phyloP scores from a whole-genome alignment of 2,797 vertebrate species.

The Tarsius wallacei region DNA sequence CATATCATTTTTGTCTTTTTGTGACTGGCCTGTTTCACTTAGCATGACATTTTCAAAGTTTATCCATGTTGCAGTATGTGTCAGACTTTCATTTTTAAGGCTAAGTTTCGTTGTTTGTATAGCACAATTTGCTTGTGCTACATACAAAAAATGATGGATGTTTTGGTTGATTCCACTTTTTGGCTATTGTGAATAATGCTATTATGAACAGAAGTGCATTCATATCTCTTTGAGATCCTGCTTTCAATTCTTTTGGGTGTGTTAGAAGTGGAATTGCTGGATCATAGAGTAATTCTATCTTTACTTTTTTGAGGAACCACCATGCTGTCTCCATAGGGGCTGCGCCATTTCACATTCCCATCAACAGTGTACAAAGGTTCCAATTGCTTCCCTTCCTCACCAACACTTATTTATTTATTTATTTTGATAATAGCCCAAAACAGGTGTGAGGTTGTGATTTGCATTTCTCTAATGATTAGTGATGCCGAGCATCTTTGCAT shows the following conservation, averaged over 20 bases:
- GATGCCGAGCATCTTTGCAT: not conserved
- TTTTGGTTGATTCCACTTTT: not conserved
- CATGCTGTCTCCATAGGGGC: not conserved
- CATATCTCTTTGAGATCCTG: not conserved
- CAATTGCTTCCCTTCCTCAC: not conserved
- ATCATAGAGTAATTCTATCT: not conserved
- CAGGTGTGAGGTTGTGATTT: not conserved
- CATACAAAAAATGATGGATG: not conserved
- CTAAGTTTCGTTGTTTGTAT: fast-evolving
- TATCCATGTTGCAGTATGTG: not conserved
- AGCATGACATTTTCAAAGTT: not conserved
- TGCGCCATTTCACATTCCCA: not conserved
- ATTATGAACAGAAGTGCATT: not conserved
- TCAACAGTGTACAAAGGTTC: not conserved
- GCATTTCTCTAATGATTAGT: not conserved
- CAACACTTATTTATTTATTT: not conserved
- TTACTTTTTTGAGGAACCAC: not conserved
- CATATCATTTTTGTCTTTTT: not conserved
- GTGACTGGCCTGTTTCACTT: not conserved
- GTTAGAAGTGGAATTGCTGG: not conserved
- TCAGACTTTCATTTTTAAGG: not conserved
- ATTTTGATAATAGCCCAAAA: not conserved
- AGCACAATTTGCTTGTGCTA: not conserved
- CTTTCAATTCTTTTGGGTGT: not conserved
- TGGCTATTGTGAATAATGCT: not conserved